Conservation (phyloP, 2,888 invertebrate genomes). For the Leucophenga montana region DNA sequence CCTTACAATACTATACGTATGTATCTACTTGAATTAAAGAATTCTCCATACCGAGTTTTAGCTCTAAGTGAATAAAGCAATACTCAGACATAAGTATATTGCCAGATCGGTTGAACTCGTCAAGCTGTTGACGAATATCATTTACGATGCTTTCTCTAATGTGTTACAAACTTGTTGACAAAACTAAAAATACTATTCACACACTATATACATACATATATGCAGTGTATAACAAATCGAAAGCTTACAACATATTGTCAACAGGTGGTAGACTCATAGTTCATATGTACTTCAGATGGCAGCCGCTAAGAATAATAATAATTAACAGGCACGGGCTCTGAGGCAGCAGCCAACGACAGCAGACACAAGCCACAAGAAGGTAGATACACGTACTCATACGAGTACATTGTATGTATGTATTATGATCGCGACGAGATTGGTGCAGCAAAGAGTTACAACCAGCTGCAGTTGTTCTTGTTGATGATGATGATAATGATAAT, state of each 20-base stretch:
- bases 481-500: too few relatives aligned
- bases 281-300: background rate
- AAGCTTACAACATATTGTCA: conserved; percentile 20
- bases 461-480: conserved; percentile 16
- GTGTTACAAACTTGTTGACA: conserved; percentile 42
- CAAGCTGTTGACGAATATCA: too few relatives aligned
- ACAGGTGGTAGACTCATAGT: conserved; percentile 27
- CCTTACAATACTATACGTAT: too few relatives aligned
- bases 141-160: too few relatives aligned
- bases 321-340: conserved; percentile 24
- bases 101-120: too few relatives aligned
- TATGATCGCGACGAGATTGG: background rate
- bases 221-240: conserved; percentile 20
- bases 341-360: conserved; percentile 9
- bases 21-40: too few relatives aligned
- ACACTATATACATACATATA: background rate
- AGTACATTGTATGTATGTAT: too few relatives aligned
- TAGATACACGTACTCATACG: background rate
- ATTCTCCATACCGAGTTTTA: too few relatives aligned
- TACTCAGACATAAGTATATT: too few relatives aligned
- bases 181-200: conserved; percentile 41
- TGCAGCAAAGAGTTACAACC: conserved; percentile 18
- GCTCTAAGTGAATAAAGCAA: too few relatives aligned
- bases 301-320: conserved; percentile 3
- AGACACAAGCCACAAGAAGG: conserved; percentile 21